Percentiles rank a stretch among this genome's conserved stretches.
Conservation (phyloP, 2,797 vertebrate species). For the Periophthalmus magnuspinnatus region DNA sequence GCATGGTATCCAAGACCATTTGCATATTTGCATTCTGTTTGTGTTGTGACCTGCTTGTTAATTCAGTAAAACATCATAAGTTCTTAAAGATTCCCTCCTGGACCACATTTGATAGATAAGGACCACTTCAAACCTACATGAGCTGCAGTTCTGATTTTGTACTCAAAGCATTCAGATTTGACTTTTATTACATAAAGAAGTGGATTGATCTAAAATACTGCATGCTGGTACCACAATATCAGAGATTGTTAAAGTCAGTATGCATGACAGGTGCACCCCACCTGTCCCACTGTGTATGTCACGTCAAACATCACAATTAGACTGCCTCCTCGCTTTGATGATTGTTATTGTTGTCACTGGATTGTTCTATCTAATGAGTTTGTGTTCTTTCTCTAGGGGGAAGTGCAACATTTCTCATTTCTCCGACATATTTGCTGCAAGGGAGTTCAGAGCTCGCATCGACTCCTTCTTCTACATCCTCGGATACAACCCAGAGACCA, state of each 20-base stretch:
- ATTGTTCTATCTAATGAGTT: conserved; percentile 52
- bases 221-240: background rate
- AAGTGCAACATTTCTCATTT: conserved; percentile 99
- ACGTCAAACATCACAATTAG: conserved; percentile 40
- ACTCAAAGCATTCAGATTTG: background rate
- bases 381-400: conserved; percentile 82
- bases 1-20: background rate
- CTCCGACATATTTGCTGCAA: conserved; percentile 99
- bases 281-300: background rate
- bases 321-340: conserved; percentile 21
- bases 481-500: conserved; percentile 99
- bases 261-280: background rate
- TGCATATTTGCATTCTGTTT: background rate
- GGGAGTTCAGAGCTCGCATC: conserved; percentile 97
- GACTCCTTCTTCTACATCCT: conserved; percentile 99
- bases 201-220: background rate
- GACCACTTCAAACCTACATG: background rate
- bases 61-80: background rate
- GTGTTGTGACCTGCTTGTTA: background rate
- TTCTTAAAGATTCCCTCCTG: too few relatives aligned
- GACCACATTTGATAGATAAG: too few relatives aligned
- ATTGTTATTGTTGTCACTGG: conserved; percentile 27
- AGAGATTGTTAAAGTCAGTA: conserved; percentile 11
- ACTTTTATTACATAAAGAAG: background rate
- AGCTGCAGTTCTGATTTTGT: too few relatives aligned